These are phyloP conservation scores for Scaptomyza caliginosa DNA, from an alignment of 2,888 invertebrate species.

Conservation along the genomic window DNA sequence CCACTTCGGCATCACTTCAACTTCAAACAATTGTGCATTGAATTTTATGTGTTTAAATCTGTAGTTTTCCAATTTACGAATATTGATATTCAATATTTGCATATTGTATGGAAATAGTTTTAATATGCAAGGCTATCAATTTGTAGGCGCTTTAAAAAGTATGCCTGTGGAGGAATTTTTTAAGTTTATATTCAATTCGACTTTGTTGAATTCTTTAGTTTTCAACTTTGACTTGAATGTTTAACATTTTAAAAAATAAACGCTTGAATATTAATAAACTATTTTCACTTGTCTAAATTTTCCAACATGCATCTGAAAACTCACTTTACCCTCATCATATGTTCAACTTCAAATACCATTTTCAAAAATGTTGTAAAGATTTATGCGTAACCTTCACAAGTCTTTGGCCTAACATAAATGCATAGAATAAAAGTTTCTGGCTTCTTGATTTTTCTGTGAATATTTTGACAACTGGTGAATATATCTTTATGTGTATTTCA, in stretches of 20 bases:
- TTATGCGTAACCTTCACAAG: background rate
- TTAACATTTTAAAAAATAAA: no score
- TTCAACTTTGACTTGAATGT: no score
- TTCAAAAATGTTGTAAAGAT: background rate
- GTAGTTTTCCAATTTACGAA: background rate
- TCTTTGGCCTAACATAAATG: background rate
- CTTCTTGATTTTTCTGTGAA: constrained; percentile 39
- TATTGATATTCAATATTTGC: background rate
- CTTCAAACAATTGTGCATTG: constrained; percentile 36
- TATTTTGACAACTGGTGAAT: constrained; percentile 53
- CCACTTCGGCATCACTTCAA: constrained; percentile 28
- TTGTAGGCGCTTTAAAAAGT: no score
- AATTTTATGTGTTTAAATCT: constrained; percentile 30
- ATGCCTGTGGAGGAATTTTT: no score
- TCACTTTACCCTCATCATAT: background rate
- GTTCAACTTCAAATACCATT: background rate
- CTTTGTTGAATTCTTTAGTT: no score
- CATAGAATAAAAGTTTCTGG: constrained; percentile 9
- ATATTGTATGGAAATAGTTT: background rate
- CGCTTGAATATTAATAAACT: no score
- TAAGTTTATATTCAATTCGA: no score
- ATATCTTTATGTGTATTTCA: constrained; percentile 33
- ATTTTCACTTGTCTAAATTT: no score
- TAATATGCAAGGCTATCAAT: background rate
- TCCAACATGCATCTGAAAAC: background rate